phyloP scores from a whole-genome alignment of 2,797 vertebrate species.

The Bucorvus abyssinicus region DNA sequence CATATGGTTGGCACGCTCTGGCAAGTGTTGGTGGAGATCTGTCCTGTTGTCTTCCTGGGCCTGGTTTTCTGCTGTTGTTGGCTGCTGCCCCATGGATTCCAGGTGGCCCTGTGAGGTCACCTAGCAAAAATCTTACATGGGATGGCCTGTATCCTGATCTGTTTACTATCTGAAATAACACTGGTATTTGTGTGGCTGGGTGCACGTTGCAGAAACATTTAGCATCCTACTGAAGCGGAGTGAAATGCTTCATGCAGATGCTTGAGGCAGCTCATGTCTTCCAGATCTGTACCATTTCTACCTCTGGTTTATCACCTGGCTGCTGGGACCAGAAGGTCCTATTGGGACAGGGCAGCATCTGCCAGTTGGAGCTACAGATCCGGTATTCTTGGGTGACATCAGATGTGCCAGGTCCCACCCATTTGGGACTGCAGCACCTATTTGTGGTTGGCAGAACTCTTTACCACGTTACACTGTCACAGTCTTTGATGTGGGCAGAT shows the following conservation, averaged over 20 bases:
- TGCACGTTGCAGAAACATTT: background rate
- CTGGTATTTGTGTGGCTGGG: background rate
- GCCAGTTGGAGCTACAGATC: background rate
- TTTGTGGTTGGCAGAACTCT: background rate
- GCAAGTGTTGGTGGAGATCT: rapidly evolving
- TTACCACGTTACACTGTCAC: background rate
- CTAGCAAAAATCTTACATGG: background rate
- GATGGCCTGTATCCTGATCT: background rate
- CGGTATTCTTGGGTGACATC: background rate
- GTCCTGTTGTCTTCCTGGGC: background rate
- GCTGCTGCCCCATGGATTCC: background rate
- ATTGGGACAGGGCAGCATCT: background rate
- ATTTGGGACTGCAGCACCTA: background rate
- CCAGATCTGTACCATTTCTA: background rate
- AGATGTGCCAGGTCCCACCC: background rate
- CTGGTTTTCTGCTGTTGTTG: background rate
- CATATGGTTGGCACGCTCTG: background rate
- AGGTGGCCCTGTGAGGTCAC: background rate
- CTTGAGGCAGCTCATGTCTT: background rate
- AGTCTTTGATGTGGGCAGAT: background rate
- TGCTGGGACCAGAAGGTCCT: background rate
- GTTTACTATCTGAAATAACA: background rate
- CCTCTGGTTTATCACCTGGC: background rate
- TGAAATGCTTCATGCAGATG: background rate
- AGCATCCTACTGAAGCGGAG: background rate